A percentile compares a stretch with the other conserved stretches of the same genome.
These are phyloP conservation scores for Scarus forsteni DNA, from an alignment of 2,797 vertebrate genomes.

Conservation along the genomic window DNA sequence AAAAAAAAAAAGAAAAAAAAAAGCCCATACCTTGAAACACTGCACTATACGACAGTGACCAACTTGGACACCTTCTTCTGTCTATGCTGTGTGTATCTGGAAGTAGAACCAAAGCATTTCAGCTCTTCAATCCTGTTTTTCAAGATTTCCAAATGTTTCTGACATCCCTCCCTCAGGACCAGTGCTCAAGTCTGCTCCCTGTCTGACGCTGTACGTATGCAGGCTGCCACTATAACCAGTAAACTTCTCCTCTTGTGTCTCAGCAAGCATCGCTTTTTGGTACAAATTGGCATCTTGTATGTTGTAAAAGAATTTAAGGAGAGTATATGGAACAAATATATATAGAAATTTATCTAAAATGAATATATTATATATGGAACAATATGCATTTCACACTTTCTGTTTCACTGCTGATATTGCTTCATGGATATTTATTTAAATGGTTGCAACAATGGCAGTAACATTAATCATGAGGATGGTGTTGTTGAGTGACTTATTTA, in stretches of 20 bases:
- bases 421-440: constrained; percentile 85
- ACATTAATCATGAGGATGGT: constrained; percentile 36
- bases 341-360: constrained; percentile 78
- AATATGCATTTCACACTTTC: constrained; percentile 69
- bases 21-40: no score
- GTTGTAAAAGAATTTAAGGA: constrained; percentile 83
- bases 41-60: no score
- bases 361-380: constrained; percentile 76
- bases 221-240: constrained; percentile 75
- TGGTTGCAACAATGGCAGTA: constrained; percentile 61
- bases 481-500: constrained; percentile 70
- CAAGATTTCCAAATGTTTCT: not conserved
- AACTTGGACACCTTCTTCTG: not conserved
- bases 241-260: constrained; percentile 70
- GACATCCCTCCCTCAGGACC: constrained; percentile 26
- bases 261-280: constrained; percentile 79
- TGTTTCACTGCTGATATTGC: constrained; percentile 66
- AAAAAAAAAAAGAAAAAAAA: no score
- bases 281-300: constrained; percentile 84
- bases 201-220: constrained; percentile 64
- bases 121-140: not conserved
- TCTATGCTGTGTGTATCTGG: constrained; percentile 22
- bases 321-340: constrained; percentile 82
- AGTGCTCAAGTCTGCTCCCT: constrained; percentile 32
- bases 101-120: constrained; percentile 4